Base-by-base conservation (phyloP, 1,140 invertebrate species). In the Onthophagus taurus region DNA sequence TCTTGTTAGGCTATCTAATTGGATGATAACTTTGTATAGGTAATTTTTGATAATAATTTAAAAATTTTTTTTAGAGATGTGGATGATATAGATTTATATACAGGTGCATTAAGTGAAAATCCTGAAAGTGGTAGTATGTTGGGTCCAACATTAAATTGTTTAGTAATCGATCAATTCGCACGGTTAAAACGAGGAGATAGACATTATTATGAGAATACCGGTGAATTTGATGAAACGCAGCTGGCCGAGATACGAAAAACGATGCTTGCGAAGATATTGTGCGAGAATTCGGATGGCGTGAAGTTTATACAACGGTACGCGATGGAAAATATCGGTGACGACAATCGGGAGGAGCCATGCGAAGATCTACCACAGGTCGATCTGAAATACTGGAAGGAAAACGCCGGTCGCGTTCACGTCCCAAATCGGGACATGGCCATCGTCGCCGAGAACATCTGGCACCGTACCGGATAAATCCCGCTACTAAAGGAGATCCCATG, bases 61-160 rank as follows among this genome's bases (percentile, higher is more conserved):
- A 7, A 13, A 38, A 33, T 42, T 36, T 45, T 51, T 63, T 54
- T 29, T 52, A 83, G 80, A 26, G 64, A 69, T 2, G 80, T 91
- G 0, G 77, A 88, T 26, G 90, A 94, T 59, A 75, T 93, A 3
- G 91, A 96, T 61, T 59, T 93, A 5, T 93, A 92, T 59, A 87
- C 86, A 1, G 88, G 87, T 0, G 79, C 82, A 0, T 58, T 93
- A 7, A 83, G 87, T 7, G 90, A 94, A 61, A 64, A 71, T 5
- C 80, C 83, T 0, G 53, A 76, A 12, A 59, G 71, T 19, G 79
- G 75, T 7, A 75, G 81, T 1, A 71, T 89, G 7, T 69, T 92
- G 21, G 91, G 90, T 0, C 83, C 89, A 2, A 89, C 89, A 0
- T 74, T 91, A 11, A 81, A 77, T 4, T 95, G 90, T 60, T 69